A percentile compares a stretch with the other conserved stretches of the same genome.
These are phyloP conservation scores for Ctenomys sociabilis DNA, from an alignment of 2,113 vertebrate genomes.

Conservation along the genomic window DNA sequence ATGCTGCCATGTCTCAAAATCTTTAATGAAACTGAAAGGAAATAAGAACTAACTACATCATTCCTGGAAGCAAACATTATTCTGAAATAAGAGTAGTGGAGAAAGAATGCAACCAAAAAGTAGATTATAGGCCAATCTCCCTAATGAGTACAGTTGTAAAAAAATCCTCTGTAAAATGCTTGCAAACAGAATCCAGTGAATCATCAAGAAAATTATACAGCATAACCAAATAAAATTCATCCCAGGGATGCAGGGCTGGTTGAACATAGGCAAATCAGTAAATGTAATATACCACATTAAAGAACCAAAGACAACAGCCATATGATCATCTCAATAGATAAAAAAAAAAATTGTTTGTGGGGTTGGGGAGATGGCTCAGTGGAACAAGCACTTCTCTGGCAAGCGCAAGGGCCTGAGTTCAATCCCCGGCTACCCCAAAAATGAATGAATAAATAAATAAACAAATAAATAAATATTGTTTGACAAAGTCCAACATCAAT, in stretches of 20 bases:
- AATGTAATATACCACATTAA: background rate
- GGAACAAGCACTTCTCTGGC: no score
- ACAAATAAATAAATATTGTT: no score
- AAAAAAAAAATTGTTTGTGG: no score
- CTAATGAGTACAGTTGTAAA: background rate
- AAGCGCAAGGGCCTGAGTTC: no score
- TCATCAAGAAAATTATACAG: background rate
- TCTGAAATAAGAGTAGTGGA: background rate
- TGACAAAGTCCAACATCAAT: background rate
- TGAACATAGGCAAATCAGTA: background rate
- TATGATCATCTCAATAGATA: background rate
- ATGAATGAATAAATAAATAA: no score
- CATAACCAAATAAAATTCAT: background rate
- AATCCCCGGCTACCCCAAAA: no score
- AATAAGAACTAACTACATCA: background rate
- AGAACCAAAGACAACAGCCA: background rate
- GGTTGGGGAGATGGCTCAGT: no score
- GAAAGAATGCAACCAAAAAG: background rate
- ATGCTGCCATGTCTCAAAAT: background rate
- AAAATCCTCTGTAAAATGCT: background rate
- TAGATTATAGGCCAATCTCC: background rate
- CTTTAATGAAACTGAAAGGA: background rate
- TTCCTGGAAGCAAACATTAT: background rate
- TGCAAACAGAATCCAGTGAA: background rate
- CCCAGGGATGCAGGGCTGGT: background rate